Evolutionary conservation across 2,888 invertebrate species (phyloP).

Genomic region (Sepioteuthis lessoniana): DNA sequence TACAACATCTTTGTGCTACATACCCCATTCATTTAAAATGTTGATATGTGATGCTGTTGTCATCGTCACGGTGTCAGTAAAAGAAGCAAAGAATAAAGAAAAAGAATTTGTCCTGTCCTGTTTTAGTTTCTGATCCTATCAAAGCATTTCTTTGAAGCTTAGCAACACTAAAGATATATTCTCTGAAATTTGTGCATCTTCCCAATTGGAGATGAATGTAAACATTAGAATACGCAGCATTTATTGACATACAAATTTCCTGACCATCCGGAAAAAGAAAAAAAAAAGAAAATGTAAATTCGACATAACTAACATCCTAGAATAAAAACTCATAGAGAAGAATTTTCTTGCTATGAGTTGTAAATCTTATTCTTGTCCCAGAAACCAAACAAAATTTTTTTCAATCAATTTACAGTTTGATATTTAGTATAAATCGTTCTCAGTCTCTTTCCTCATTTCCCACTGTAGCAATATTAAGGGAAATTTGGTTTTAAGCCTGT

Average conservation of each 20-base stretch:
- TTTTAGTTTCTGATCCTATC: not conserved
- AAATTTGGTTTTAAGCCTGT: no score
- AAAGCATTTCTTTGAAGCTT: constrained; percentile 33
- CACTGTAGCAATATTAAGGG: no score
- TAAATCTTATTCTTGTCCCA: no score
- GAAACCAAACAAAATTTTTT: no score
- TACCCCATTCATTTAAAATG: not conserved
- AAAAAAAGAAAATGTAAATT: no score
- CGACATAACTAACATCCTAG: no score
- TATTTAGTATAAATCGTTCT: no score
- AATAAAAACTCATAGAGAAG: no score
- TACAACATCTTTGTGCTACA: not conserved
- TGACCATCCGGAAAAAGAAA: no score
- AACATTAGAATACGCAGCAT: not conserved
- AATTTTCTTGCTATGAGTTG: no score
- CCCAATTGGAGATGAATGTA: not conserved
- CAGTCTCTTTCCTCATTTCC: no score
- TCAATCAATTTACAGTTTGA: no score
- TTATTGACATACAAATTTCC: not conserved
- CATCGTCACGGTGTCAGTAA: not conserved
- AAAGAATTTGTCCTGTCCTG: not conserved
- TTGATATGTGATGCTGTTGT: not conserved
- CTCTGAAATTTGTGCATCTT: constrained; percentile 4
- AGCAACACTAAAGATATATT: not conserved
- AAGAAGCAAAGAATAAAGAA: not conserved